phyloP scores from a whole-genome alignment of 1,140 invertebrate species.

The Bombus breviceps region DNA sequence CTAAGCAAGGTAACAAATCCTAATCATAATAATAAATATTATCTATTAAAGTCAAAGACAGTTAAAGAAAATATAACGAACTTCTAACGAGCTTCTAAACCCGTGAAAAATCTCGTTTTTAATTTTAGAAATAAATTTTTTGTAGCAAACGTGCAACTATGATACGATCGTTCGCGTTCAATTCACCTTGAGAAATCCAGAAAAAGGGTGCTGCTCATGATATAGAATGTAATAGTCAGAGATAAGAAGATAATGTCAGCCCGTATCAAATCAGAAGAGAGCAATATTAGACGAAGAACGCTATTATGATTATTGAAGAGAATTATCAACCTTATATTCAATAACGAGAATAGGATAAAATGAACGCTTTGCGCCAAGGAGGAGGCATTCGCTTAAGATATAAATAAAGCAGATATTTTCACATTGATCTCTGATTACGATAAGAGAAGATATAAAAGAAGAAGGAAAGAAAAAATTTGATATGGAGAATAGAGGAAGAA shows the following conservation, averaged over 20 bases:
- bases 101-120: neutral
- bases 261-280: neutral
- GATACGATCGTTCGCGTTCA: neutral
- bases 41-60: neutral
- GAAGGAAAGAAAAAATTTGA: neutral
- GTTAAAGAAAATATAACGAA: too few species aligned
- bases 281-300: neutral
- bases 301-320: neutral
- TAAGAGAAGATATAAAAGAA: neutral
- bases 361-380: neutral
- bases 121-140: neutral
- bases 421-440: too few species aligned
- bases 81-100: neutral
- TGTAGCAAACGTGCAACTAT: neutral
- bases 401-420: too few species aligned
- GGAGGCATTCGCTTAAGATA: too few species aligned
- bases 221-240: neutral
- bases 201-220: slow-evolving; percentile 12
- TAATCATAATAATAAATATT: too few species aligned
- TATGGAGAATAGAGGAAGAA: too few species aligned
- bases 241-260: slow-evolving; percentile 31
- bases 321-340: neutral
- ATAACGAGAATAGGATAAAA: neutral
- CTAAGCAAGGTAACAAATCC: too few species aligned
- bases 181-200: slow-evolving; percentile 12